Conservation (phyloP, 2,113 vertebrate genomes). For the Origma solitaria region DNA sequence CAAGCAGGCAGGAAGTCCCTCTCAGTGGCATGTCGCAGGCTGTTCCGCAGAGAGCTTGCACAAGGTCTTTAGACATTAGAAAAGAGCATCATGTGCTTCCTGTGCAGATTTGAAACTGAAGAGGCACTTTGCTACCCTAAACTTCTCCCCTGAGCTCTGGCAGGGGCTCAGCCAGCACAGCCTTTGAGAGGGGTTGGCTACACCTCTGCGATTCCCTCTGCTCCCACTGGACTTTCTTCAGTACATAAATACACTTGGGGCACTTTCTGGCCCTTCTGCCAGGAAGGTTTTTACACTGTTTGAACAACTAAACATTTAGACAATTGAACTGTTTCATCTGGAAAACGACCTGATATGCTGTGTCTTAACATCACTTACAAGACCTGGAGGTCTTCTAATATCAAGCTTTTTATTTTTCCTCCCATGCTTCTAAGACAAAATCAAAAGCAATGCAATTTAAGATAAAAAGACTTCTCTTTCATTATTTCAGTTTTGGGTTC, state of each 20-base stretch:
- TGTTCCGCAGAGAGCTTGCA: slow-evolving; percentile 52
- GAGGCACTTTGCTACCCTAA: background rate
- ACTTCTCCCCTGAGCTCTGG: background rate
- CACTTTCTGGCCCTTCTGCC: background rate
- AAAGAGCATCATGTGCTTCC: slow-evolving; percentile 10
- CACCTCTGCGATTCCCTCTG: background rate
- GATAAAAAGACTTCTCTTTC: background rate
- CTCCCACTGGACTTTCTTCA: background rate
- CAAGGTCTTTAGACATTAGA: slow-evolving; percentile 51
- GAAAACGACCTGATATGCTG: background rate
- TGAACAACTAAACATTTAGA: background rate
- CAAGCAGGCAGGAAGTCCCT: slow-evolving; percentile 48
- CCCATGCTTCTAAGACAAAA: background rate
- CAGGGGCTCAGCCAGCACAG: background rate
- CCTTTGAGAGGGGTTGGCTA: background rate
- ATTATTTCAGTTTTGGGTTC: background rate
- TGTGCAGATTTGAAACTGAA: slow-evolving; percentile 2
- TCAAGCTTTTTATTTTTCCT: background rate
- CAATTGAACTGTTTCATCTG: background rate
- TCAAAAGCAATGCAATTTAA: background rate
- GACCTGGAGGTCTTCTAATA: background rate
- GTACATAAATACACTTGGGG: background rate
- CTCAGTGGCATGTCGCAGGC: slow-evolving; percentile 12
- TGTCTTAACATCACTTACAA: background rate
- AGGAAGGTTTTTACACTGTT: background rate